Base-by-base conservation (phyloP, 2,797 vertebrate species). In the Botia almorhae region DNA sequence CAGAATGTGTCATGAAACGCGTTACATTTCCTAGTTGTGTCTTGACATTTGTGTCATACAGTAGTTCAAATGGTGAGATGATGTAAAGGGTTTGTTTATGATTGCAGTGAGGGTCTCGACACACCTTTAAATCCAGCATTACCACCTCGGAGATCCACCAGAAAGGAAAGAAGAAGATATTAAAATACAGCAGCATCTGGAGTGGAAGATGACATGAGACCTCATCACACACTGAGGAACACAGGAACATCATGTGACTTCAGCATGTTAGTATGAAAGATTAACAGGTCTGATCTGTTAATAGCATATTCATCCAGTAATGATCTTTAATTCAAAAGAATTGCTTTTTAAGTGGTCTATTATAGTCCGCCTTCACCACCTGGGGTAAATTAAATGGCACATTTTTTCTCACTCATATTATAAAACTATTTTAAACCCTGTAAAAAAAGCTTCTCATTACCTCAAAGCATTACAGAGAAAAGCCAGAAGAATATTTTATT, bases 111-210 rank as follows among this genome's bases (percentile, higher is more conserved):
- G 16, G 3, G 56, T 23, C 19, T 3, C 7, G 10, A 83, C 83
- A 53, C 3, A 96, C 96, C 95, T 97, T 97, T 17, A 94, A 87
- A 33, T 96, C 90, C 85, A 97, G 80, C 94, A 96, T 96, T 79
- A 90, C 81, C 8, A 93, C 91, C 43, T 95, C 94, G 0, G 94
- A 95, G 83, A 95, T 78, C 90, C 92, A 95, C 96, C 96, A 97
- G 43, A 93, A 94, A 0, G 94, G 96, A 61, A 95, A 95, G 84
- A 92, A 97, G 87, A 91, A 93, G 84, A 84, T 85, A 4, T 96
- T 96, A 91, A 97, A 97, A 88, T 96, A 96, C 8, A 97, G 92
- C 61, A 95, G 89, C 93, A 96, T 95, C 91, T 97, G 96, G 14
- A 97, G 94, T 0, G 94, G 94, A 26, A 97, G 93, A 84, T 93